phyloP scores from a whole-genome alignment of 1,140 invertebrate genomes.

The Neotoxoptera formosana region DNA sequence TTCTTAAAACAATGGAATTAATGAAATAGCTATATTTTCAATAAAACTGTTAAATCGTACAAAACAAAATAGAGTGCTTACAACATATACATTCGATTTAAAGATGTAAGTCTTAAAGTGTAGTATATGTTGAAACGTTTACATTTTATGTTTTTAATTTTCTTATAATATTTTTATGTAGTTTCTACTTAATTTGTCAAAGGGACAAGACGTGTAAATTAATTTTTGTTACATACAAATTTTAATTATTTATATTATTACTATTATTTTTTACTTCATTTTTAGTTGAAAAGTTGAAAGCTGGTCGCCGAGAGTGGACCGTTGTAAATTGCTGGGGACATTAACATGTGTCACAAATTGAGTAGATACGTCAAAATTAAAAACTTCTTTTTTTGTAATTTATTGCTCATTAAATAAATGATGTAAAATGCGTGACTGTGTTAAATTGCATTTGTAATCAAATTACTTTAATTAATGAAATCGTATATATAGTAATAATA shows the following conservation, averaged over 20 bases:
- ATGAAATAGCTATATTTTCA: background rate
- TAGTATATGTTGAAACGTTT: background rate
- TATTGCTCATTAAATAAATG: background rate
- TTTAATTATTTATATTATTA: background rate
- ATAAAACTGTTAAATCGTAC: background rate
- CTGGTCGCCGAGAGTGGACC: background rate
- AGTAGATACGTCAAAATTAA: background rate
- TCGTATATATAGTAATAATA: background rate
- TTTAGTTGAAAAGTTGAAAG: background rate
- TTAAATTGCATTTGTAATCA: background rate
- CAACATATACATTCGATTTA: background rate
- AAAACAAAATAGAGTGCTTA: background rate
- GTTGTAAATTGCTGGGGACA: background rate
- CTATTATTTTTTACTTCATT: background rate
- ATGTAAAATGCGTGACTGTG: background rate
- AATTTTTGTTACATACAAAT: background rate
- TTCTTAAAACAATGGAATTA: background rate
- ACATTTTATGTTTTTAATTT: background rate
- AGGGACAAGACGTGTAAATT: background rate
- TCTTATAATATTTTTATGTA: background rate
- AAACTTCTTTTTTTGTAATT: background rate
- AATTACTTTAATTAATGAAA: background rate
- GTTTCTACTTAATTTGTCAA: conserved; percentile 11
- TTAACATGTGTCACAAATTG: background rate
- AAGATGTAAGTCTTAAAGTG: background rate